Conservation (phyloP, 1,140 invertebrate species). For the Apis mellifera region Amel_HAv3.1 CM009931.2:21264501-21265000, state of each 20-base stretch:
- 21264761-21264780: too few relatives aligned
- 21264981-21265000: not conserved
- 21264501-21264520: constrained; percentile 41
- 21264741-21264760: too few relatives aligned
- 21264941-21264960: not conserved
- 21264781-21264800: not conserved
- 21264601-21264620: constrained; percentile 5
- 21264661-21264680: not conserved
- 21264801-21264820: not conserved
- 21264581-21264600: constrained; percentile 18
- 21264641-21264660: not conserved
- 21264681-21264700: not conserved
- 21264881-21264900: not conserved
- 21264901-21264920: too few relatives aligned
- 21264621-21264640: constrained; percentile 41
- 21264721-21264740: too few relatives aligned
- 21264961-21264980: not conserved
- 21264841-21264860: not conserved
- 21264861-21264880: too few relatives aligned
- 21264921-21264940: not conserved
- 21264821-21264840: not conserved
- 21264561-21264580: constrained; percentile 26
- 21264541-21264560: constrained; percentile 2
- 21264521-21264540: constrained; percentile 39
- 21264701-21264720: too few relatives aligned